A percentile compares a stretch with the other conserved stretches of the same genome.
Conservation (phyloP, 2,797 vertebrate genomes). For the Myotis findleyi region DNA sequence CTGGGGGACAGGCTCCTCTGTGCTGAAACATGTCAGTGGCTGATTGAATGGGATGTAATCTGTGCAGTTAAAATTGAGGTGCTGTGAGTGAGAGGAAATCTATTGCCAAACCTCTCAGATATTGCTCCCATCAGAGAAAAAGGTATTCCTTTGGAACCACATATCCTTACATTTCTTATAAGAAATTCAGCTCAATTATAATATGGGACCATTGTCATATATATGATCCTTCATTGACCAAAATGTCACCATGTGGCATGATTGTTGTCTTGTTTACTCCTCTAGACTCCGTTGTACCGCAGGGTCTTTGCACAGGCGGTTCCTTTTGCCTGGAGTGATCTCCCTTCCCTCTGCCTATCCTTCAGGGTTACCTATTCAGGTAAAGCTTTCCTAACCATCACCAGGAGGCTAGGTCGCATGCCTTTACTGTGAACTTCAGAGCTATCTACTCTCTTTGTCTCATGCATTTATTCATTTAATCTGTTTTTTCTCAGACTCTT, state of each 20-base stretch:
- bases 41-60: neutral
- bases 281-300: neutral
- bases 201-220: neutral
- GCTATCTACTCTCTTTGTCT: neutral
- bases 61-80: neutral
- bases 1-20: neutral
- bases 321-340: neutral
- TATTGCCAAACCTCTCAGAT: neutral
- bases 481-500: neutral
- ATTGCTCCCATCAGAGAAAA: neutral
- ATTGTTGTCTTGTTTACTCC: neutral
- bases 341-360: neutral
- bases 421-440: neutral
- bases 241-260: neutral
- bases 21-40: neutral
- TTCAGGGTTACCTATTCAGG: neutral
- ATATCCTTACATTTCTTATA: neutral
- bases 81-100: neutral
- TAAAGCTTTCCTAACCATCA: neutral
- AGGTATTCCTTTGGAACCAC: neutral
- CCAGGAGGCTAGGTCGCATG: neutral
- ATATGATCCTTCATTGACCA: neutral
- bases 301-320: neutral
- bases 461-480: neutral
- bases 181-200: neutral